Percentiles rank a stretch among this genome's conserved stretches.
Evolutionary conservation across 2,113 vertebrate genomes (phyloP).

Genomic region (Mormyrus iriodes): DNA sequence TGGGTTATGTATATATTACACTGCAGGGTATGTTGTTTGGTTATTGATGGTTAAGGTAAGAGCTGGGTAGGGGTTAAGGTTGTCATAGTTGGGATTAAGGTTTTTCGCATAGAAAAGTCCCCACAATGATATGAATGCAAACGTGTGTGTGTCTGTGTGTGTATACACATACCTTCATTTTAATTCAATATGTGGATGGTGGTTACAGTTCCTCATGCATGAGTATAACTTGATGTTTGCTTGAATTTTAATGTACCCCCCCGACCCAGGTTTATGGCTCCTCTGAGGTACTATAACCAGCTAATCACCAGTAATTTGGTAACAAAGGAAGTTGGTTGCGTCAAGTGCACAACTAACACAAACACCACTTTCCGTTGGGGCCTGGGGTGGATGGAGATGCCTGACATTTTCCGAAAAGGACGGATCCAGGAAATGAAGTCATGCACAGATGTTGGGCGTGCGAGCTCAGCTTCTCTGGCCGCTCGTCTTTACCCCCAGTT

Average conservation of each 20-base stretch:
- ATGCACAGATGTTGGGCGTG: constrained; percentile 18
- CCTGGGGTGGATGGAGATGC: neutral
- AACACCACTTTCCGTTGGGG: neutral
- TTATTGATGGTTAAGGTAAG: no score
- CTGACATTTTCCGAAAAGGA: constrained; percentile 18
- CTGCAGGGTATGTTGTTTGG: neutral
- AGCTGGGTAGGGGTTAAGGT: neutral
- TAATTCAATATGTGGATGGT: neutral
- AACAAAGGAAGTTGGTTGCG: neutral
- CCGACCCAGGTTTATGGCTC: neutral
- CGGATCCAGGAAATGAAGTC: constrained; percentile 25
- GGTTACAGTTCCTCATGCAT: neutral
- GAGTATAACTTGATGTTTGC: neutral
- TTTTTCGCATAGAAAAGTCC: neutral
- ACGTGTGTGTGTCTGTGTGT: no score
- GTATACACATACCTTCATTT: neutral
- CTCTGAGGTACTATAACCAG: neutral
- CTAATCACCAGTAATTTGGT: neutral
- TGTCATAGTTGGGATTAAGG: neutral
- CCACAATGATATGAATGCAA: neutral
- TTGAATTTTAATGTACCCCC: neutral
- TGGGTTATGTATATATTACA: neutral
- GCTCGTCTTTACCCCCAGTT: neutral
- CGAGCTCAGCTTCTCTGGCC: neutral
- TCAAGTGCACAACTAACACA: neutral